A percentile compares a stretch with the other conserved stretches of the same genome.
Conservation (phyloP, 2,888 invertebrate species). For the Drosophila merina region DNA sequence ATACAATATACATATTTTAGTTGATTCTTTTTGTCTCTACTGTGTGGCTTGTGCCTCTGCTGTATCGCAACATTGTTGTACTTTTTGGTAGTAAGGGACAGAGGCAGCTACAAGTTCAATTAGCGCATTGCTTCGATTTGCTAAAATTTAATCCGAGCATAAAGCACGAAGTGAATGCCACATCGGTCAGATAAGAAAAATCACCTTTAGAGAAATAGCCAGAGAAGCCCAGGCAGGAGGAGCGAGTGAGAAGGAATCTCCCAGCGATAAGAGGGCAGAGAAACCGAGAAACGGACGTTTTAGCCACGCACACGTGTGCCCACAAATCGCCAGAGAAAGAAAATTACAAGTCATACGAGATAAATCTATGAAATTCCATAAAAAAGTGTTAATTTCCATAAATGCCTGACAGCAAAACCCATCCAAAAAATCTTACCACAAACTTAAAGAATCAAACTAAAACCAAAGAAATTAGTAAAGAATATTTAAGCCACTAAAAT, state of each 20-base stretch:
- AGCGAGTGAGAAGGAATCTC: conserved; percentile 11
- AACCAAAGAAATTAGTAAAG: too few species aligned
- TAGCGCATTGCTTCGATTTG: conserved; percentile 77
- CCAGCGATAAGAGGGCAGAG: conserved; percentile 20
- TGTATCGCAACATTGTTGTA: conserved; percentile 37
- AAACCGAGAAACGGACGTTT: conserved; percentile 65
- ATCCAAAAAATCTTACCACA: too few species aligned
- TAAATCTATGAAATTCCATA: background rate
- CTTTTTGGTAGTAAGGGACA: conserved; percentile 57
- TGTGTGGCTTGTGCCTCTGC: conserved; percentile 43
- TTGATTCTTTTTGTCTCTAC: background rate
- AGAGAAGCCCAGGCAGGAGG: background rate
- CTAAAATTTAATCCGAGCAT: conserved; percentile 77
- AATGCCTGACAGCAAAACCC: too few species aligned
- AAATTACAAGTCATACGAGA: background rate
- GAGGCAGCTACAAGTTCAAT: conserved; percentile 59
- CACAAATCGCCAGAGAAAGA: conserved; percentile 1
- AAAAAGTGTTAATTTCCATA: background rate
- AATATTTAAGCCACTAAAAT: too few species aligned
- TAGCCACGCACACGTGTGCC: conserved; percentile 75
- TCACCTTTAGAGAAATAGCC: conserved; percentile 2
- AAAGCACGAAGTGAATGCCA: conserved; percentile 62
- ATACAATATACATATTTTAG: background rate
- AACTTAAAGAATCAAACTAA: too few species aligned
- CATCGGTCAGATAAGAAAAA: conserved; percentile 40